A percentile compares a stretch with the other conserved stretches of the same genome.
These are phyloP conservation scores for Pelvicachromis taeniatus DNA, from an alignment of 2,113 vertebrate species.

Conservation along the genomic window DNA sequence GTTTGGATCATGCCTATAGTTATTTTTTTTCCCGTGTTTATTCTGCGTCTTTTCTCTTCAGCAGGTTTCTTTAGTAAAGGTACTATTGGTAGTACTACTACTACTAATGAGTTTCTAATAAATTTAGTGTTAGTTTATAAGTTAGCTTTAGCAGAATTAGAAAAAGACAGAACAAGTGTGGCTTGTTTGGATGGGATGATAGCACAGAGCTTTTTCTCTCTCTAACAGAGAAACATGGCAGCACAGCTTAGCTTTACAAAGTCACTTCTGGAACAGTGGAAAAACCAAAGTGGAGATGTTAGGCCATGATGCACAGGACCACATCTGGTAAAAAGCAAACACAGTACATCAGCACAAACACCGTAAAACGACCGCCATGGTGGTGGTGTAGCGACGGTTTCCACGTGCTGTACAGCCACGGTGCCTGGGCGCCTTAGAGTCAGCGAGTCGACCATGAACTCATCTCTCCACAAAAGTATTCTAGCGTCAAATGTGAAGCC, in stretches of 20 bases:
- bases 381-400: not conserved
- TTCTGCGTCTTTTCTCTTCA: not conserved
- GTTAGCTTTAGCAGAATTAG: not conserved
- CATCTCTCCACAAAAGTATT: not conserved
- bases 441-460: not conserved
- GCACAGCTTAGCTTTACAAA: not conserved
- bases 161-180: not conserved
- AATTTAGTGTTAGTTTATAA: not conserved
- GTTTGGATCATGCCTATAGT: not conserved
- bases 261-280: not conserved
- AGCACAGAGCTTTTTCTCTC: not conserved
- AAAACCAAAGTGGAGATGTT: not conserved
- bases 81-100: not conserved
- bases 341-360: not conserved
- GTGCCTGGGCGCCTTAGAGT: not conserved
- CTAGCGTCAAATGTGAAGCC: not conserved
- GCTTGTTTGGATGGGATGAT: not conserved
- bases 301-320: not conserved
- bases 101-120: not conserved
- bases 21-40: not conserved
- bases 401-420: not conserved
- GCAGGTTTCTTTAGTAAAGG: not conserved
- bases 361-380: too few relatives aligned
- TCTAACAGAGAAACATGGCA: too few relatives aligned
- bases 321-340: not conserved